Evolutionary conservation across 2,797 vertebrate genomes (phyloP).

Genomic region (Sitta carolinensis): DNA sequence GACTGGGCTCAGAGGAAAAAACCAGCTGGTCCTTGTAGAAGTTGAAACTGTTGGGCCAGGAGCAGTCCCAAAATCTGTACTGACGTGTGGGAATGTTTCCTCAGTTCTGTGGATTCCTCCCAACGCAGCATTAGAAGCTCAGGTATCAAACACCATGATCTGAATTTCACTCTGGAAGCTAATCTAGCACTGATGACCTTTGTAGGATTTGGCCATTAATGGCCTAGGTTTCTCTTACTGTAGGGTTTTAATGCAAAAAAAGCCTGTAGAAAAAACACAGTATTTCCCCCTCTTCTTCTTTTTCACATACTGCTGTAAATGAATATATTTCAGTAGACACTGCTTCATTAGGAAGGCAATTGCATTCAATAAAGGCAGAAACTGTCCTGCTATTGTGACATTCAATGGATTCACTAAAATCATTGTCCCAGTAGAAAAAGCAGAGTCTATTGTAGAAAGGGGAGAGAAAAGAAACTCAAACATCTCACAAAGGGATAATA

Average conservation of each 20-base stretch:
- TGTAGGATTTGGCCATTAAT: neutral
- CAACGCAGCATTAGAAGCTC: neutral
- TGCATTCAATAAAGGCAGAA: neutral
- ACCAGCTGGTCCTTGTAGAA: neutral
- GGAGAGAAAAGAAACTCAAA: neutral
- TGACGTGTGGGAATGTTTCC: neutral
- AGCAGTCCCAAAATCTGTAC: neutral
- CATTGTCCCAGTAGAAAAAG: neutral
- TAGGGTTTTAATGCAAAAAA: neutral
- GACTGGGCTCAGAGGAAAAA: neutral
- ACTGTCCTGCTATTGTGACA: neutral
- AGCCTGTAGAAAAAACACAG: neutral
- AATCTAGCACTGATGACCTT: neutral
- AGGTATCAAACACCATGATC: neutral
- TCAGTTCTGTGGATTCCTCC: neutral
- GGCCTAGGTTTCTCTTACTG: neutral
- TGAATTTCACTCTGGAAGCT: neutral
- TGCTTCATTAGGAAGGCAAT: neutral
- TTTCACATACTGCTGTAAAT: neutral
- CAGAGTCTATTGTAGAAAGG: neutral
- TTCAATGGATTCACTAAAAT: neutral
- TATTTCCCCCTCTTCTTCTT: rapidly evolving
- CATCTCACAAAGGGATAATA: neutral
- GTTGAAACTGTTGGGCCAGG: neutral
- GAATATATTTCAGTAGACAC: neutral